Conservation (phyloP, 2,888 invertebrate species). For the Pantelozetes paolii region DNA sequence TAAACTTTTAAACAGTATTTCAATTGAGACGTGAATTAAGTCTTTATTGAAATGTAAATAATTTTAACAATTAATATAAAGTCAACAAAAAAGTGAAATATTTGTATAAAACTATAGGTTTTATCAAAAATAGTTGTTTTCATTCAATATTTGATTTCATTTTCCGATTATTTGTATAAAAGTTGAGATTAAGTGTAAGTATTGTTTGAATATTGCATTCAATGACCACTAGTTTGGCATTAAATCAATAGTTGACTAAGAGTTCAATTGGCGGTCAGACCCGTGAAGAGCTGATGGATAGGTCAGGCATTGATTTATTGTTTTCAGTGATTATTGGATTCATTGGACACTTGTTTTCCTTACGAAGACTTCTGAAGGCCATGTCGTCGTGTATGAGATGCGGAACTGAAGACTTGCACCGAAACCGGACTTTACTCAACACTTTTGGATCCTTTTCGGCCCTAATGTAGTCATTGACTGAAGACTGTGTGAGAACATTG, state of each 20-base stretch:
- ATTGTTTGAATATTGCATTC: too few relatives aligned
- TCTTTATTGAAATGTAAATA: neutral
- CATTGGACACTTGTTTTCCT: constrained; percentile 58
- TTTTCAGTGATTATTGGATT: neutral
- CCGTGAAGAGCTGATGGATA: neutral
- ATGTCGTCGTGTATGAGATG: constrained; percentile 73
- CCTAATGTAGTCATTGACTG: constrained; percentile 78
- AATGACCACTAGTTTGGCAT: neutral
- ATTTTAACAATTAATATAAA: constrained; percentile 1
- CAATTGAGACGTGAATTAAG: too few relatives aligned
- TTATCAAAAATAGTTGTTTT: neutral
- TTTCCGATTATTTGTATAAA: neutral
- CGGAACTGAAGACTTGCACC: constrained; percentile 41
- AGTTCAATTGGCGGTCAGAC: neutral
- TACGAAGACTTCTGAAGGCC: constrained; percentile 76
- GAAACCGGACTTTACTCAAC: constrained; percentile 24
- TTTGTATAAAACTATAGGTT: neutral
- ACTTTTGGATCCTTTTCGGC: constrained; percentile 54
- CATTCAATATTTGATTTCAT: neutral
- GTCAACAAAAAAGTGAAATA: neutral
- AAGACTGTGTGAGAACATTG: constrained; percentile 66
- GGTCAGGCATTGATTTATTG: neutral
- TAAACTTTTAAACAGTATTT: too few relatives aligned
- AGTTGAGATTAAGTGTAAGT: neutral
- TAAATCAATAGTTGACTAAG: neutral